These are phyloP conservation scores for Enteromius radiatus DNA, from an alignment of 2,797 vertebrate genomes.

Conservation along the genomic window DNA sequence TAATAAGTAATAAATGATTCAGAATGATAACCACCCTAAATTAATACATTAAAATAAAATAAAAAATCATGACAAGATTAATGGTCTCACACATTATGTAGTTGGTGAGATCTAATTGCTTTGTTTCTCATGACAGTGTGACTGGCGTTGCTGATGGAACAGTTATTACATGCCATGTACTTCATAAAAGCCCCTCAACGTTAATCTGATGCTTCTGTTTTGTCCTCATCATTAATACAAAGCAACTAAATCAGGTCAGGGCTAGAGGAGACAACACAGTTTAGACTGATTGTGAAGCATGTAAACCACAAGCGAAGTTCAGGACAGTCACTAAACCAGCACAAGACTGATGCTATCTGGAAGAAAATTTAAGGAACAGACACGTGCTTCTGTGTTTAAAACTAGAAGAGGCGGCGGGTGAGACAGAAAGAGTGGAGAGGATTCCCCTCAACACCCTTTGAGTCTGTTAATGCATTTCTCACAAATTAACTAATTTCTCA, in stretches of 20 bases:
- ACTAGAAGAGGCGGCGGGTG: neutral
- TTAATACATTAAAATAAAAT: neutral
- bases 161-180: constrained; percentile 18
- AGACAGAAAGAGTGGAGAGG: neutral
- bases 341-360: neutral
- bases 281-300: neutral
- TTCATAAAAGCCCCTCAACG: neutral
- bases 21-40: neutral
- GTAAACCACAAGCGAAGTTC: constrained; percentile 7
- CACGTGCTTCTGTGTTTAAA: neutral
- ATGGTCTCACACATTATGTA: constrained; percentile 3
- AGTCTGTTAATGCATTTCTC: constrained; percentile 10
- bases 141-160: neutral
- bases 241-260: neutral
- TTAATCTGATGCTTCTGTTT: neutral
- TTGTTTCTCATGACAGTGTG: constrained; percentile 23
- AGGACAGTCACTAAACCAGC: neutral
- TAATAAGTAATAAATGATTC: neutral
- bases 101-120: constrained; percentile 22
- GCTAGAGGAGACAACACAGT: neutral
- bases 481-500: constrained; percentile 29
- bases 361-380: neutral
- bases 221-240: neutral
- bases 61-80: neutral
- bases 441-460: constrained; percentile 8